phyloP scores from a whole-genome alignment of 2,113 vertebrate species.

The Naja naja region DNA sequence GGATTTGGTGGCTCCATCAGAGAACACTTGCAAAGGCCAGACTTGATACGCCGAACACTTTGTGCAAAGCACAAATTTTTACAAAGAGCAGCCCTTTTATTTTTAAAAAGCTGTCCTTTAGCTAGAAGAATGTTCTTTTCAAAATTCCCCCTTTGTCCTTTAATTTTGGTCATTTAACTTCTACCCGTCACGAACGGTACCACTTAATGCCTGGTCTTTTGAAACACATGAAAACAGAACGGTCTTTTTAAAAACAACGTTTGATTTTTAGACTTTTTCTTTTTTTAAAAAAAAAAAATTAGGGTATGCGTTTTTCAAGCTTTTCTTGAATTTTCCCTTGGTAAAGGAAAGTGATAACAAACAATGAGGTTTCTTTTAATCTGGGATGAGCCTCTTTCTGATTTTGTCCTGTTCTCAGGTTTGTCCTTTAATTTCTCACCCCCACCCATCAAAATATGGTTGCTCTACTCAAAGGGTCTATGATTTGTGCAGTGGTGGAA shows the following conservation, averaged over 20 bases:
- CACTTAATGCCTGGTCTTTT: neutral
- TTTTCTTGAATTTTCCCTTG: neutral
- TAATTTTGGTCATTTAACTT: neutral
- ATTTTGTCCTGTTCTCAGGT: neutral
- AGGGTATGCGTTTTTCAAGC: neutral
- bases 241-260: neutral
- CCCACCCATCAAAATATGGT: fast-evolving
- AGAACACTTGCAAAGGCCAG: neutral
- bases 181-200: neutral
- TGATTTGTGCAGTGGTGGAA: neutral
- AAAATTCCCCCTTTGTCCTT: neutral
- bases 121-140: neutral
- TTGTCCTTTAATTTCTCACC: neutral
- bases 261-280: neutral
- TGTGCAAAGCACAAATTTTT: neutral
- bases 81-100: neutral
- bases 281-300: neutral
- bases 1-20: neutral
- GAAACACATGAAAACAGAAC: neutral
- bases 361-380: neutral
- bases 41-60: neutral
- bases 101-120: neutral
- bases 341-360: neutral
- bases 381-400: neutral
- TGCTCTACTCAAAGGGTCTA: neutral